Percentiles rank a stretch among this genome's conserved stretches.
Evolutionary conservation across 92 coral and sea anemone species (phyloP).

Genomic region (Palythoa caribaeorum): DNA sequence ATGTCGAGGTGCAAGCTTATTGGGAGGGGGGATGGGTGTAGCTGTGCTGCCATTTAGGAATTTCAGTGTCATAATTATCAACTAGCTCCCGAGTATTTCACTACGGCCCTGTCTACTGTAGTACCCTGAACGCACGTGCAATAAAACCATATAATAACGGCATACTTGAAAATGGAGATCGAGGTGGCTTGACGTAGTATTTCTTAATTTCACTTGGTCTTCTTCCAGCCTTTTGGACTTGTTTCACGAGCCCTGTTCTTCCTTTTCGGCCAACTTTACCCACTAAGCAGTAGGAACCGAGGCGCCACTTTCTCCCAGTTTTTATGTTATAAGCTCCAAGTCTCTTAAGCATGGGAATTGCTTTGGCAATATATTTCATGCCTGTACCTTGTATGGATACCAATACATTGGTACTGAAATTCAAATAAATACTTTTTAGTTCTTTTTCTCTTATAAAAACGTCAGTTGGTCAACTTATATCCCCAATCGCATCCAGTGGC

Average conservation of each 20-base stretch:
- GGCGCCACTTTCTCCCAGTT: neutral
- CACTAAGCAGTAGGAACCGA: conserved; percentile 18
- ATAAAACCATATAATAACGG: neutral
- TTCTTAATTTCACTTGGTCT: conserved; percentile 35
- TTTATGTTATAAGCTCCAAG: conserved; percentile 32
- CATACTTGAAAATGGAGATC: conserved; percentile 22
- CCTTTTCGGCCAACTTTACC: conserved; percentile 34
- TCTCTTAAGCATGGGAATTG: conserved; percentile 32
- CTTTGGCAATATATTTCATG: neutral
- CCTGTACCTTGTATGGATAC: neutral
- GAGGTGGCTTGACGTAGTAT: conserved; percentile 6
- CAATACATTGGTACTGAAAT: conserved; percentile 27
- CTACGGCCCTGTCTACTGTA: too few relatives aligned
- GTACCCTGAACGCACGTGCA: neutral
- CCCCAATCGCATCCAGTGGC: too few relatives aligned
- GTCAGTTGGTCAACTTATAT: too few relatives aligned
- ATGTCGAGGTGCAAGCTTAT: too few relatives aligned
- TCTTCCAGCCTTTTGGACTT: conserved; percentile 40
- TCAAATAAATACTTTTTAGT: neutral
- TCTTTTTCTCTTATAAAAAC: too few relatives aligned
- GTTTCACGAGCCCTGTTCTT: conserved; percentile 1
- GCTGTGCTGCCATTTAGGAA: too few relatives aligned
- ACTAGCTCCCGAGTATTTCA: too few relatives aligned
- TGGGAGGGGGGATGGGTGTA: too few relatives aligned
- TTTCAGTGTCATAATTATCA: too few relatives aligned